phyloP scores from a whole-genome alignment of 2,797 vertebrate species.

The Megaceryle alcyon region DNA sequence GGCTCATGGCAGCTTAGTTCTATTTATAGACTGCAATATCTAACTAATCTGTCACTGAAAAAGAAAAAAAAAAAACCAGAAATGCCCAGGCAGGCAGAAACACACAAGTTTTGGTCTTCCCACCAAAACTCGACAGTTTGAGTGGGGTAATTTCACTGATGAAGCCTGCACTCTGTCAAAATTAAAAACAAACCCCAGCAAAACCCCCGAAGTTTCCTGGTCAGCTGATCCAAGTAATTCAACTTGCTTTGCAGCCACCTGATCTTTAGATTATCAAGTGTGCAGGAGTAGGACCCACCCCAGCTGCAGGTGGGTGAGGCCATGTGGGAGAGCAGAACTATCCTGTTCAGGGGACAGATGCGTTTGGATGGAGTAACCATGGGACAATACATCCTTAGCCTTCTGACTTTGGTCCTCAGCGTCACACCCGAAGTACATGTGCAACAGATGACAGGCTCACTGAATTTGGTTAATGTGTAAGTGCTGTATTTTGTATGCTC shows the following conservation, averaged over 20 bases:
- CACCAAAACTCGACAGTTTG: not conserved
- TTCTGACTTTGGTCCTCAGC: not conserved
- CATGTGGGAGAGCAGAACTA: not conserved
- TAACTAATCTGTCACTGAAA: not conserved
- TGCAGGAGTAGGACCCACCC: not conserved
- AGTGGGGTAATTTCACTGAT: not conserved
- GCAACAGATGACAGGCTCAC: not conserved
- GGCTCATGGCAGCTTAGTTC: not conserved
- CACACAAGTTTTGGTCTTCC: not conserved
- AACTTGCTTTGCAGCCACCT: not conserved
- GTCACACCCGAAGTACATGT: not conserved
- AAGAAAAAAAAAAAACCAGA: not conserved
- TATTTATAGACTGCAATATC: not conserved
- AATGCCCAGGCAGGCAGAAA: too few species aligned
- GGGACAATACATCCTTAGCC: not conserved
- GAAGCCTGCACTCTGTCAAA: not conserved
- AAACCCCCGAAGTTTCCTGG: not conserved
- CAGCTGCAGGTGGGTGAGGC: not conserved
- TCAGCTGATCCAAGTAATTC: not conserved
- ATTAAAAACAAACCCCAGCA: too few species aligned
- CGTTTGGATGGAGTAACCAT: not conserved
- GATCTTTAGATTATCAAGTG: not conserved
- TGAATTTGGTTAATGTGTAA: not conserved
- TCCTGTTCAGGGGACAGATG: not conserved
- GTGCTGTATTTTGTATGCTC: not conserved